Conservation (phyloP, 1,140 invertebrate species). For the Latrodectus geometricus region DNA sequence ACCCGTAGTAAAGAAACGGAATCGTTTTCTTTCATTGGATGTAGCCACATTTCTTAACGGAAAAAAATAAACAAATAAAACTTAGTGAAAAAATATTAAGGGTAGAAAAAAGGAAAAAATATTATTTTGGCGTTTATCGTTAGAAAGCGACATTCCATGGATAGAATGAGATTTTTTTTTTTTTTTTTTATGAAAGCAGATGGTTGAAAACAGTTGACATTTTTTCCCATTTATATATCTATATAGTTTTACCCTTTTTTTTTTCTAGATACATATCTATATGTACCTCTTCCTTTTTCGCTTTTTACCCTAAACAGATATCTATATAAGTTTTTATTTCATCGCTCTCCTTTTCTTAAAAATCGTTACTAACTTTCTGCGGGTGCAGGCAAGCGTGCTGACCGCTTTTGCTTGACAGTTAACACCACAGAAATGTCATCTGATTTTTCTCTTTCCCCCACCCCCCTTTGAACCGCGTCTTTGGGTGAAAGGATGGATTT, state of each 20-base stretch:
- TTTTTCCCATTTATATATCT: slow-evolving; percentile 32
- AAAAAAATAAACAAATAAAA: slow-evolving; percentile 13
- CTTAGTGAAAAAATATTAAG: slow-evolving; percentile 17
- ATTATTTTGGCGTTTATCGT: slow-evolving; percentile 56
- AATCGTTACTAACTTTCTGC: slow-evolving; percentile 57
- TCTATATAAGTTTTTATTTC: slow-evolving; percentile 37
- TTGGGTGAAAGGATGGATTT: slow-evolving; percentile 33
- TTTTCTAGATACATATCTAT: slow-evolving; percentile 22
- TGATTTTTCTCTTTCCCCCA: neutral
- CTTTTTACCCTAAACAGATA: neutral
- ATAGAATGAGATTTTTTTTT: slow-evolving; percentile 18
- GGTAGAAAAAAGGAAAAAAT: neutral
- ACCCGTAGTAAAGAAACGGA: slow-evolving; percentile 32
- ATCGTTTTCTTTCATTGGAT: slow-evolving; percentile 30
- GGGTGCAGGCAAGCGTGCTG: slow-evolving; percentile 40
- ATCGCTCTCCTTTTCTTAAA: slow-evolving; percentile 35
- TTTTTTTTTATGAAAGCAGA: slow-evolving; percentile 37
- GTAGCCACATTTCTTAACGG: slow-evolving; percentile 28
- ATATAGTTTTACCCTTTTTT: slow-evolving; percentile 11
- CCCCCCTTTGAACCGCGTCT: neutral
- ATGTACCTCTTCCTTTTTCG: slow-evolving; percentile 7
- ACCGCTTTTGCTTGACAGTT: slow-evolving; percentile 59
- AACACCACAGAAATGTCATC: slow-evolving; percentile 53
- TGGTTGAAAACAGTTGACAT: slow-evolving; percentile 54
- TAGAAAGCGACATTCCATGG: slow-evolving; percentile 57